A percentile compares a stretch with the other conserved stretches of the same genome.
Evolutionary conservation across 2,888 invertebrate genomes (phyloP).

Genomic region (Eristalis intricaria): DNA sequence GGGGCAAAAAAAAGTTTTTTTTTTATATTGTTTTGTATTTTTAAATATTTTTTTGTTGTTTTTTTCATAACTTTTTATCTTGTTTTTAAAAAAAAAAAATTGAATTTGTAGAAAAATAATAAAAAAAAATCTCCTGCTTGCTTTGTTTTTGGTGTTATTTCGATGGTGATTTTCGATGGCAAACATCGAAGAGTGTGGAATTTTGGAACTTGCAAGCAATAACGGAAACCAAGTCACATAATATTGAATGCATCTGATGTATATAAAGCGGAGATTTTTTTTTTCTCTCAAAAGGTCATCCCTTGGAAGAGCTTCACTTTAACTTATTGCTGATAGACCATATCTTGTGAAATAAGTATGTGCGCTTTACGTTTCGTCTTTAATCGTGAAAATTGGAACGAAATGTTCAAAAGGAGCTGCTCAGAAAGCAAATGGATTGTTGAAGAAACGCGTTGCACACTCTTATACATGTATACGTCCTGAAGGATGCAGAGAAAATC

Average conservation of each 20-base stretch:
- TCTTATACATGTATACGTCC: not conserved
- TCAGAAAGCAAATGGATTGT: not conserved
- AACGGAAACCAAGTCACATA: conserved; percentile 61
- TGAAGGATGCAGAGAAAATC: not conserved
- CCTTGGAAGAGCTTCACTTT: conserved; percentile 4
- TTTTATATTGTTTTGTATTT: conserved; percentile 6
- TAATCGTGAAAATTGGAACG: not conserved
- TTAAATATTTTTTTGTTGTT: conserved; percentile 12
- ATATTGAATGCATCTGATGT: conserved; percentile 28
- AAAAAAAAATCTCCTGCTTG: conserved; percentile 31
- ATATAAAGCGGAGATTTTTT: conserved; percentile 28
- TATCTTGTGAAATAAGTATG: not conserved
- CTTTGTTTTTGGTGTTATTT: conserved; percentile 2
- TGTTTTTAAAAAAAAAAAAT: conserved; percentile 53
- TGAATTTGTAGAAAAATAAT: conserved; percentile 55
- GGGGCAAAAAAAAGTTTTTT: conserved; percentile 45
- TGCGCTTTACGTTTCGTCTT: not conserved
- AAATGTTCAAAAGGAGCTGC: not conserved
- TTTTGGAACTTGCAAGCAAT: conserved; percentile 49
- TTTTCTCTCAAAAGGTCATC: conserved; percentile 4
- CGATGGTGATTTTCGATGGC: conserved; percentile 25
- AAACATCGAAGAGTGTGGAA: not conserved
- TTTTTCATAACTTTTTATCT: conserved; percentile 34
- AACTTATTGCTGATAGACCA: not conserved
- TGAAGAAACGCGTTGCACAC: not conserved